A percentile compares a stretch with the other conserved stretches of the same genome.
Evolutionary conservation across 2,888 invertebrate species (phyloP).

Genomic region (Pantelozetes paolii): DNA sequence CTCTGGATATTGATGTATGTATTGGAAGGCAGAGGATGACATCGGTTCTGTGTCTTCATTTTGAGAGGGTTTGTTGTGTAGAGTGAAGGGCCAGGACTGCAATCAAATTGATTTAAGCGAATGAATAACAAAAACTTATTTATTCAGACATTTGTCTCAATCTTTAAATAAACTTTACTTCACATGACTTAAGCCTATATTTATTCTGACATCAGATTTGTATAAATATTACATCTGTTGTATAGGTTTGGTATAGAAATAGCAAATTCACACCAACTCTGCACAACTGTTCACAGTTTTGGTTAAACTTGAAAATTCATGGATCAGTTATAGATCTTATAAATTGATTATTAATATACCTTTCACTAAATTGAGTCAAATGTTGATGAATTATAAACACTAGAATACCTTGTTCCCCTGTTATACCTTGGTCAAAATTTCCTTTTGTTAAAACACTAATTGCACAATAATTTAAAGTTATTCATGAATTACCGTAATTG

Average conservation of each 20-base stretch:
- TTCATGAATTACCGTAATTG: no score
- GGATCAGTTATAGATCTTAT: no score
- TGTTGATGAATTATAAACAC: no score
- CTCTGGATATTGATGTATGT: neutral
- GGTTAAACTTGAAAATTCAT: no score
- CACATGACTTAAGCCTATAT: slow-evolving; percentile 1
- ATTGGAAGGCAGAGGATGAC: neutral
- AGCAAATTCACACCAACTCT: slow-evolving; percentile 42
- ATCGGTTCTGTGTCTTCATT: neutral
- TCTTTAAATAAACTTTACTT: neutral
- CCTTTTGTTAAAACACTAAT: no score
- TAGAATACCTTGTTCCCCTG: no score
- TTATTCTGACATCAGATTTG: neutral
- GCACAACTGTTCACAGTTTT: neutral
- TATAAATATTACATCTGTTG: neutral
- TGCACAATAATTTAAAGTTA: no score
- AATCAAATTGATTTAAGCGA: neutral
- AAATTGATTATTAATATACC: no score
- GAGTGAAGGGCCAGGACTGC: slow-evolving; percentile 30
- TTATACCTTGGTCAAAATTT: no score
- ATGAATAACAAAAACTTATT: neutral
- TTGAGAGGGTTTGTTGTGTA: slow-evolving; percentile 5
- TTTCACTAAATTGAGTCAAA: no score
- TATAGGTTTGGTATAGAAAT: slow-evolving; percentile 1
- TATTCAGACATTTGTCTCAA: neutral